Percentiles rank a stretch among this genome's conserved stretches.
Conservation (phyloP, 2,797 vertebrate species). For the Alauda arvensis region DNA sequence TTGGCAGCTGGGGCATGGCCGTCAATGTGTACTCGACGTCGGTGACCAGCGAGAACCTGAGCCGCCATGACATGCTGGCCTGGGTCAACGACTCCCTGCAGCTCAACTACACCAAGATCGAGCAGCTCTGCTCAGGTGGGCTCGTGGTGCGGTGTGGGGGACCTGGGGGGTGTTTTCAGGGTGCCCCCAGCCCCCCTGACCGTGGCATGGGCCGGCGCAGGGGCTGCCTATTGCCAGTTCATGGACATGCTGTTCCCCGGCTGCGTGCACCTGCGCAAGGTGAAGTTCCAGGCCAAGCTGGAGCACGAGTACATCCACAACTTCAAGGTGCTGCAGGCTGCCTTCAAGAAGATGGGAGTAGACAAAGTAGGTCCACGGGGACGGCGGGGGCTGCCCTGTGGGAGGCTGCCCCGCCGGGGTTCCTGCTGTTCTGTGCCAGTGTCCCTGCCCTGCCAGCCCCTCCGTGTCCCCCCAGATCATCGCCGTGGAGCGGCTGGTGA, state of each 20-base stretch:
- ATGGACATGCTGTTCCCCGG: slow-evolving; percentile 98
- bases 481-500: slow-evolving; percentile 93
- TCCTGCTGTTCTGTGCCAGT: neutral
- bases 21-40: slow-evolving; percentile 97
- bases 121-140: slow-evolving; percentile 92
- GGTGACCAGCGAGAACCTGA: slow-evolving; percentile 93
- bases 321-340: slow-evolving; percentile 93
- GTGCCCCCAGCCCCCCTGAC: neutral
- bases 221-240: slow-evolving; percentile 93
- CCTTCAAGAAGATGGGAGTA: slow-evolving; percentile 95
- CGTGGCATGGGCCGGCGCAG: slow-evolving; percentile 53
- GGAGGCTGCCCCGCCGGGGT: fast-evolving
- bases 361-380: slow-evolving; percentile 80
- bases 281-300: slow-evolving; percentile 92
- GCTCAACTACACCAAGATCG: slow-evolving; percentile 92
- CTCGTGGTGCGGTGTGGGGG: fast-evolving
- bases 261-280: slow-evolving; percentile 89
- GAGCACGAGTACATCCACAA: slow-evolving; percentile 95
- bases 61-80: slow-evolving; percentile 95
- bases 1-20: slow-evolving; percentile 88
- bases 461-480: slow-evolving; percentile 80
- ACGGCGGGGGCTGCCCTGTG: neutral
- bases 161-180: fast-evolving
- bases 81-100: slow-evolving; percentile 97
- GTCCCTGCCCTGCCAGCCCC: neutral